These are phyloP conservation scores for Delphinapterus leucas DNA, from an alignment of 2,113 vertebrate genomes.

Conservation along the genomic window DNA sequence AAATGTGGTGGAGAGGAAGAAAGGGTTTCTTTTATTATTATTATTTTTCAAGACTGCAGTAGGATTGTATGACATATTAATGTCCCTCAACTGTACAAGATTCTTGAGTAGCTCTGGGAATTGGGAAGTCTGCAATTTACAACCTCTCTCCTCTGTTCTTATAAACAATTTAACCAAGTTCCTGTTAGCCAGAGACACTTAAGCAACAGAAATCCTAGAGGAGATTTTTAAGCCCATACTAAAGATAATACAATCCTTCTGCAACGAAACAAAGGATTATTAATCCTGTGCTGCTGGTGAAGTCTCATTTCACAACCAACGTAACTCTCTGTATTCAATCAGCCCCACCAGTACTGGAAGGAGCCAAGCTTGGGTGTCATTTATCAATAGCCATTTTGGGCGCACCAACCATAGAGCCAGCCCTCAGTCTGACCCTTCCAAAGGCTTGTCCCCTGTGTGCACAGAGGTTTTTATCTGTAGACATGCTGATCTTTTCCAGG, in stretches of 20 bases:
- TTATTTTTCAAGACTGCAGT: slow-evolving; percentile 42
- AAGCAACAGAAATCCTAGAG: slow-evolving; percentile 61
- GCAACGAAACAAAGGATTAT: slow-evolving; percentile 62
- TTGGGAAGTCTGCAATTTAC: slow-evolving; percentile 66
- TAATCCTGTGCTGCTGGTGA: slow-evolving; percentile 37
- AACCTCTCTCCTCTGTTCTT: slow-evolving; percentile 58
- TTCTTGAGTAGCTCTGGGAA: slow-evolving; percentile 68
- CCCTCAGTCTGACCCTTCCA: neutral
- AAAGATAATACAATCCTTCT: slow-evolving; percentile 44
- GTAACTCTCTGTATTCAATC: slow-evolving; percentile 43
- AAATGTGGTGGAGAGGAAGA: neutral
- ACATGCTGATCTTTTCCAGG: neutral
- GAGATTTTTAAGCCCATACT: slow-evolving; percentile 46
- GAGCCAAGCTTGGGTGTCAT: neutral
- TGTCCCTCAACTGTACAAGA: slow-evolving; percentile 58
- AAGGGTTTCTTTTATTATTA: slow-evolving; percentile 15
- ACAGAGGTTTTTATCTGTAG: slow-evolving; percentile 9
- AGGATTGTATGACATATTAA: slow-evolving; percentile 55
- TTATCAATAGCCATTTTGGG: slow-evolving; percentile 15
- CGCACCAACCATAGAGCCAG: neutral
- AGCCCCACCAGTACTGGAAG: neutral
- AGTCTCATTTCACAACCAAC: slow-evolving; percentile 24
- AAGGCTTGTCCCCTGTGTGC: neutral
- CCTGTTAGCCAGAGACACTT: slow-evolving; percentile 55
- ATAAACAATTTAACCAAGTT: slow-evolving; percentile 68